Base-by-base conservation (phyloP, 2,797 vertebrate genomes). In the Micropoecilia bifurca region DNA sequence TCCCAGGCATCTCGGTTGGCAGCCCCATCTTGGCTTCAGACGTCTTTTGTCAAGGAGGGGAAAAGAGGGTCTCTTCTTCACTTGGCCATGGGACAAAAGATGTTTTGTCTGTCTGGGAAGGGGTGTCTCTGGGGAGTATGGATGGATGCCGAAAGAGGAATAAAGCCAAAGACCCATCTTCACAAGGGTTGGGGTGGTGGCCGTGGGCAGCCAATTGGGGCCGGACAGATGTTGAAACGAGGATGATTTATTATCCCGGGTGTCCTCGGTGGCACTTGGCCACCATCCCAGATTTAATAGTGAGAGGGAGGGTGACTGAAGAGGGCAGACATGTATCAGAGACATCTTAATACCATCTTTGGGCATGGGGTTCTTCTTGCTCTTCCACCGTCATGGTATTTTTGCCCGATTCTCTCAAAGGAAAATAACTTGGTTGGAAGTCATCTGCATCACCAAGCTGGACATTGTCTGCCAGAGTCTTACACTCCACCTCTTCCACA, bases 211-310 rank as follows among this genome's bases (percentile, higher is more conserved):
- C 94, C 95, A 96, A 96, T 95, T 93, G 91, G 91, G 96, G 95
- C 90, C 91, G 95, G 96, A 97, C 97, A 97, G 96, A 98, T 97
- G 97, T 96, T 96, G 97, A 96, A 95, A 96, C 85, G 91, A 96
- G 95, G 95, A 97, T 97, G 97, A 99, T 98, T 98, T 97, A 98
- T 97, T 95, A 96, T 95, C 96, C 93, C 90, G 87, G 84, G 96
- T 96, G 96, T 97, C 97, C 96, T 97, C 90, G 77, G 95, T 97
- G 97, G 97, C 97, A 96, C 95, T 97, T 98, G 97, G 97, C 97
- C 90, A 95, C 95, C 95, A 95, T 97, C 97, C 97, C 97, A 98
- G 97, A 97, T 90, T 94, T 91, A 87, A 89, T 80, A 91, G 82
- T 81, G 88, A 91, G 91, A 88, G 89, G 87, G 90, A 88, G 92